Evolutionary conservation across 1,140 invertebrate genomes (phyloP), one percentile per base, ranked within the genome.

Genomic region (Wasmannia auropunctata): DNA sequence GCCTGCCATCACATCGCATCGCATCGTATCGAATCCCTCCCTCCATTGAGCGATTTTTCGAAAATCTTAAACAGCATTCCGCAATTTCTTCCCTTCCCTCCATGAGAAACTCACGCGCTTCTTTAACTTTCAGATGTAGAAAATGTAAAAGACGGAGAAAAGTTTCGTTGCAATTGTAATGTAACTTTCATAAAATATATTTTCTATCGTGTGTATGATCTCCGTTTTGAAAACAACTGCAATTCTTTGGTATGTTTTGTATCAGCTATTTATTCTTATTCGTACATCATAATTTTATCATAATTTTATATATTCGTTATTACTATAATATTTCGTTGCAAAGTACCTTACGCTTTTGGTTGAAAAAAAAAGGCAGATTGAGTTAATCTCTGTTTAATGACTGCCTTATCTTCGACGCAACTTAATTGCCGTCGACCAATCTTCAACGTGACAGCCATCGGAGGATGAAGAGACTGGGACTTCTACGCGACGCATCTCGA

Each of bases 361-460:
- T 43, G 58, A 43, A 19, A 74, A 43, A 14, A 72, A 81, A 58
- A 70, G 37, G 43, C 25, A 69, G 25, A 28, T 8, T 16, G 51
- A 81, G 51, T 70, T 83, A 83, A 83, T 83, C 79, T 58, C 25
- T 46, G 79, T 72, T 83, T 83, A 83, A 83, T 83, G 79, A 83
- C 79, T 72, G 65, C 51, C 67, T 83, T 83, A 83, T 83, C 79
- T 83, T 34, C 67, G 40, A 28, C 63, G 79, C 79, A 28, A 74
- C 67, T 83, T 83, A 83, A 83, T 83, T 74, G 79, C 79, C 25
- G 67, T 58, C 67, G 51, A 28, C 19, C 79, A 83, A 74, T 83
- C 67, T 60, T 74, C 67, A 58, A 25, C 67, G 51, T 83, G 79
- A 83, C 67, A 60, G 79, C 67, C 40, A 60, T 49, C 49, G 22